Percentiles rank a stretch among this genome's conserved stretches.
Evolutionary conservation across 2,888 invertebrate species (phyloP).

Genomic region (Athripsodes cinereus): DNA sequence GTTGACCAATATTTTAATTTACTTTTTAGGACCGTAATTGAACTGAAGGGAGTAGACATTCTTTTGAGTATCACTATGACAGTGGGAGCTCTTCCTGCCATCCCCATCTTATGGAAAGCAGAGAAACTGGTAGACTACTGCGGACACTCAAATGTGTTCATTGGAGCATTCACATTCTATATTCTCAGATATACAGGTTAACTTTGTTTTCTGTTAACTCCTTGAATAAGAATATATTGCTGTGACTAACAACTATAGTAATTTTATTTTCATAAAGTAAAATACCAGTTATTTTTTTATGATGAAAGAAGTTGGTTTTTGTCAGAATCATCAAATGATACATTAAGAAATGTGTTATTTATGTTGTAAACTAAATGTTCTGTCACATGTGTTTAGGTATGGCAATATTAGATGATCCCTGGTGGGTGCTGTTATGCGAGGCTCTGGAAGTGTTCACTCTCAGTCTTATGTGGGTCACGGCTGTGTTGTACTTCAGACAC

Average conservation of each 20-base stretch:
- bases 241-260: no score
- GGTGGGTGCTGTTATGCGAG: constrained; percentile 65
- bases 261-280: no score
- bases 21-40: constrained; percentile 53
- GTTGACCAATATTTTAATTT: background rate
- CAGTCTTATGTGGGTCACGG: constrained; percentile 73
- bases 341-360: no score
- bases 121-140: constrained; percentile 80
- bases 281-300: no score
- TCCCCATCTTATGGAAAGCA: constrained; percentile 68
- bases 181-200: constrained; percentile 71
- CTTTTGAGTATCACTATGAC: constrained; percentile 61
- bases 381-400: constrained; percentile 43
- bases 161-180: constrained; percentile 75
- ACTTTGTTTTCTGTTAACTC: no score
- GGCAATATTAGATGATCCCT: constrained; percentile 52
- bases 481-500: constrained; percentile 75
- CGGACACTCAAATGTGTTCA: constrained; percentile 75
- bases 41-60: constrained; percentile 50
- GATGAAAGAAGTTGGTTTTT: no score
- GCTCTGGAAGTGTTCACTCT: constrained; percentile 69
- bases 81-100: constrained; percentile 62
- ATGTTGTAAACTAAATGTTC: no score
- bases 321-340: no score
- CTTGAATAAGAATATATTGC: no score